These are phyloP conservation scores for Phylloscopus whistleri DNA, from an alignment of 2,113 vertebrate genomes.

Conservation along the genomic window DNA sequence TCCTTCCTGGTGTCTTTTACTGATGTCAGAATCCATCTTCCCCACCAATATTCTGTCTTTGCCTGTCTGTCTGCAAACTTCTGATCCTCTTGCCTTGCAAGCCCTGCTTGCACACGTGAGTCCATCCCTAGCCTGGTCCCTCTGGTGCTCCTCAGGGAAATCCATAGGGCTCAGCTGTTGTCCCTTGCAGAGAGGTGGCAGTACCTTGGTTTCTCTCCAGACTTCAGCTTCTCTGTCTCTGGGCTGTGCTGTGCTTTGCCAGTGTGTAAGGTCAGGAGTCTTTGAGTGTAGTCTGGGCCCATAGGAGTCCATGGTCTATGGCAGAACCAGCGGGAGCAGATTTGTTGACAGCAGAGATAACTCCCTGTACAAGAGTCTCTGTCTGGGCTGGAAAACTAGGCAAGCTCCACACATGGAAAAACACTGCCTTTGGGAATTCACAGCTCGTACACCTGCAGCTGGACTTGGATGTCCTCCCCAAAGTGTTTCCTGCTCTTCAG, in stretches of 20 bases:
- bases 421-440: not conserved
- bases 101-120: rapidly evolving
- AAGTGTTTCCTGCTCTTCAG: not conserved
- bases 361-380: not conserved
- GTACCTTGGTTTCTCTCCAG: not conserved
- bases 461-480: not conserved
- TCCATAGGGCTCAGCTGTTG: not conserved
- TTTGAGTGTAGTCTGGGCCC: not conserved
- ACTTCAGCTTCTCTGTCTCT: not conserved
- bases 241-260: not conserved
- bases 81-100: not conserved
- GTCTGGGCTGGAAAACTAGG: not conserved
- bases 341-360: not conserved
- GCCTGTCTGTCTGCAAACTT: not conserved
- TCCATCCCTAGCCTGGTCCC: not conserved
- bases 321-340: not conserved
- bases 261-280: not conserved
- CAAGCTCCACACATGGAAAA: not conserved
- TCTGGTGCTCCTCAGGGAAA: not conserved
- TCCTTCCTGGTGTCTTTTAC: not conserved
- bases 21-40: not conserved
- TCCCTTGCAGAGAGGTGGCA: not conserved
- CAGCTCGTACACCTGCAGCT: not conserved
- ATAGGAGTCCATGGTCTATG: not conserved
- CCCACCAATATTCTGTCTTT: not conserved